Percentiles rank a stretch among this genome's conserved stretches.
These are phyloP conservation scores for Saccostrea echinata DNA, from an alignment of 1,140 invertebrate genomes.

Conservation along the genomic window DNA sequence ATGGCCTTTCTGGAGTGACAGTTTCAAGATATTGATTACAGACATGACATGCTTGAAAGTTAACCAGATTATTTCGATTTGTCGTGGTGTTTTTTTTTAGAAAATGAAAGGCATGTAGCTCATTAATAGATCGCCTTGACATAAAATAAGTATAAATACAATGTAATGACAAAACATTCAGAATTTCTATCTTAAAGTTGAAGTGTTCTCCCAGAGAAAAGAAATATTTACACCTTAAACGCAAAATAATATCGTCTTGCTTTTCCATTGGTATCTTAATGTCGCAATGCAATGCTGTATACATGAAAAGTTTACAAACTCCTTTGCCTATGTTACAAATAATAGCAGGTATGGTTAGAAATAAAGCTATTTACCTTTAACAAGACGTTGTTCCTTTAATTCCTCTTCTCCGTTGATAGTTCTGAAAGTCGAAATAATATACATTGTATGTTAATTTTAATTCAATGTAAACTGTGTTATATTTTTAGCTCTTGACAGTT, in stretches of 20 bases:
- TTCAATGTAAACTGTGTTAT: background rate
- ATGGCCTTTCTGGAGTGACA: too few species aligned
- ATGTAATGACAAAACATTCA: background rate
- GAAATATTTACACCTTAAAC: background rate
- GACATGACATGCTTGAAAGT: too few species aligned
- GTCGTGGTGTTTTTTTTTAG: too few species aligned
- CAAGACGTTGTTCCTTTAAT: background rate
- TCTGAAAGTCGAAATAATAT: slow-evolving; percentile 27
- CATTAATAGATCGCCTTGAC: background rate
- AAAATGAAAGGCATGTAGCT: background rate
- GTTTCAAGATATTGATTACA: too few species aligned
- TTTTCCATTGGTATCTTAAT: background rate
- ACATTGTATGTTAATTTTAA: slow-evolving; percentile 12
- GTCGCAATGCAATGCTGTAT: background rate
- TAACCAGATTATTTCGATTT: too few species aligned
- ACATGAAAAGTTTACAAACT: slow-evolving; percentile 14
- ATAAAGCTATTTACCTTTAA: slow-evolving; percentile 29
- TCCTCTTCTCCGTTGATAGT: background rate
- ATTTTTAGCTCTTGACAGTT: background rate
- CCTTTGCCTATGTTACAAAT: background rate
- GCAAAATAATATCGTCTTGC: background rate
- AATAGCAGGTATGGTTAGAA: slow-evolving; percentile 23
- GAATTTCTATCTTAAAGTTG: background rate
- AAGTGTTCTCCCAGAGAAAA: background rate
- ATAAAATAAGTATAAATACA: background rate